phyloP scores from a whole-genome alignment of 2,797 vertebrate genomes.

The Galago senegalensis region DNA sequence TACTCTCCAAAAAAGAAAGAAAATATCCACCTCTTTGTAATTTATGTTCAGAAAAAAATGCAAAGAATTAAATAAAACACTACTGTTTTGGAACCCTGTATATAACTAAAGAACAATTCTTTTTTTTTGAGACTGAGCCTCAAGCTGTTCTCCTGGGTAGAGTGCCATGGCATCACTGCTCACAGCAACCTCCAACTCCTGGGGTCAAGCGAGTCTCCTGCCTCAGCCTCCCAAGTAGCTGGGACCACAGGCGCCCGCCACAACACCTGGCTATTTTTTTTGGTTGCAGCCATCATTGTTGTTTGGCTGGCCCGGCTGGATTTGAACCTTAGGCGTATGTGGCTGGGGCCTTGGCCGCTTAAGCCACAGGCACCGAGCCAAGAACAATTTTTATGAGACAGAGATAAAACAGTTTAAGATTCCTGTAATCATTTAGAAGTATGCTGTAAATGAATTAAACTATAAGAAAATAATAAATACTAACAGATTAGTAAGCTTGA shows the following conservation, averaged over 20 bases:
- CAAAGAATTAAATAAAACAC: constrained; percentile 50
- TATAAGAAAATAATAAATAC: constrained; percentile 3
- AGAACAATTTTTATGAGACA: constrained; percentile 1
- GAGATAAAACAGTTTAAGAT: not conserved
- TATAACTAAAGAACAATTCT: constrained; percentile 22
- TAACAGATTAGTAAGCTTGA: not conserved
- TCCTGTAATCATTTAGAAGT: not conserved
- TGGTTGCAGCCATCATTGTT: no score
- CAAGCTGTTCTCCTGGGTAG: no score
- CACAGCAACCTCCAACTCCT: no score
- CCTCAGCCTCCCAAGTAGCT: no score
- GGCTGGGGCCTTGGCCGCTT: no score
- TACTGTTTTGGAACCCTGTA: not conserved
- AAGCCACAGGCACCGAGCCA: no score
- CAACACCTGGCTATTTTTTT: no score
- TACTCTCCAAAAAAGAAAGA: not conserved
- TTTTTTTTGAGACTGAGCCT: not conserved
- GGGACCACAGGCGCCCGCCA: no score
- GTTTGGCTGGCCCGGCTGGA: no score
- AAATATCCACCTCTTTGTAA: not conserved
- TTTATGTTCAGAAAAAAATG: constrained; percentile 51
- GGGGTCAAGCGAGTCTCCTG: no score
- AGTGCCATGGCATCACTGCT: no score
- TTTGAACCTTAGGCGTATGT: no score
- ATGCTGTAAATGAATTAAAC: not conserved